Conservation (phyloP, 2,888 invertebrate species). For the Apomyelois bistriatella region DNA sequence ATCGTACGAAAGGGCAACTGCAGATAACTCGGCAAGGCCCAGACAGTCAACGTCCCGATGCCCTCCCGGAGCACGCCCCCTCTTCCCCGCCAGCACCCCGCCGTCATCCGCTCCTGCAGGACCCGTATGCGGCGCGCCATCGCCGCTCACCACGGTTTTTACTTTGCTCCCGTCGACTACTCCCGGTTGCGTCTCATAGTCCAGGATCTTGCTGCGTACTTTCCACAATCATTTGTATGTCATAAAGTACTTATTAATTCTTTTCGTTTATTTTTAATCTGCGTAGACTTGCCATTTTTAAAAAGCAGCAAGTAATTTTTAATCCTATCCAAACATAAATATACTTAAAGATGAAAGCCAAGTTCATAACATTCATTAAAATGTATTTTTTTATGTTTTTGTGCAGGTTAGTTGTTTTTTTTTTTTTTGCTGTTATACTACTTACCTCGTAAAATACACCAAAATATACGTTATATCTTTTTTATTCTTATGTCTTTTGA, state of each 20-base stretch:
- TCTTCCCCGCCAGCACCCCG: constrained; percentile 29
- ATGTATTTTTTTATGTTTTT: too few relatives aligned
- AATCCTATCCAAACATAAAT: too few relatives aligned
- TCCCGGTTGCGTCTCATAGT: constrained; percentile 12
- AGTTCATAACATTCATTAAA: too few relatives aligned
- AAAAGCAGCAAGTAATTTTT: too few relatives aligned
- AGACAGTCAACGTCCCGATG: constrained; percentile 79
- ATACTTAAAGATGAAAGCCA: too few relatives aligned
- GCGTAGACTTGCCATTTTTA: too few relatives aligned
- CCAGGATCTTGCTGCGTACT: constrained; percentile 6
- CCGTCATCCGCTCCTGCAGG: constrained; percentile 45
- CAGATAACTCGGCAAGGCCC: constrained; percentile 74
- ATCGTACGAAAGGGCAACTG: constrained; percentile 79
- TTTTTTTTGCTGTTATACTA: too few relatives aligned
- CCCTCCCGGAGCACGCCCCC: constrained; percentile 50
- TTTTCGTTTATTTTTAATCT: too few relatives aligned
- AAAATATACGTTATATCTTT: too few relatives aligned
- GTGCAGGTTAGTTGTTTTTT: too few relatives aligned
- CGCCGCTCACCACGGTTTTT: constrained; percentile 54
- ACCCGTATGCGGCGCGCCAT: constrained; percentile 62
- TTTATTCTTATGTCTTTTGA: too few relatives aligned
- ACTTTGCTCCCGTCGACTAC: constrained; percentile 42
- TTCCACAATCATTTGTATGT: constrained; percentile 15
- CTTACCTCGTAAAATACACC: too few relatives aligned
- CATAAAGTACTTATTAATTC: neutral